Evolutionary conservation across 2,113 vertebrate genomes (phyloP).

Genomic region (Nerophis ophidion): DNA sequence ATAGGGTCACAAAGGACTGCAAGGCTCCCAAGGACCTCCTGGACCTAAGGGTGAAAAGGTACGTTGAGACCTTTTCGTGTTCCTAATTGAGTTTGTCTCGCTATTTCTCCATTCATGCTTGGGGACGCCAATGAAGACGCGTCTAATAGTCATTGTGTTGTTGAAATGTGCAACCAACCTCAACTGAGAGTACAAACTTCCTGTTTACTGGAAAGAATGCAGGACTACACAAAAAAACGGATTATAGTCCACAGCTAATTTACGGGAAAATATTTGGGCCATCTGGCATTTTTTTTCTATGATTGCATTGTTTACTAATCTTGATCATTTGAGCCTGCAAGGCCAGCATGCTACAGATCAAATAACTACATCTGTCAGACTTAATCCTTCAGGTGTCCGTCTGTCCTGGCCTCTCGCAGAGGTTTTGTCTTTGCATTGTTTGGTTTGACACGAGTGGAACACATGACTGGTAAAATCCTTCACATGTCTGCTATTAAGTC

Average conservation of each 20-base stretch:
- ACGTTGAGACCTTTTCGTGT: conserved; percentile 15
- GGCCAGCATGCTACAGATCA: background rate
- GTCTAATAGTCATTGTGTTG: conserved; percentile 38
- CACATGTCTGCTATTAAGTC: conserved; percentile 34
- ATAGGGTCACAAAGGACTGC: conserved; percentile 83
- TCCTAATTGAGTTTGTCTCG: conserved; percentile 10
- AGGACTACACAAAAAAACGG: conserved; percentile 18
- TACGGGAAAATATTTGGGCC: conserved; percentile 8
- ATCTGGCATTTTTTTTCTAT: conserved; percentile 48
- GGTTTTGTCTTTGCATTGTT: conserved; percentile 14
- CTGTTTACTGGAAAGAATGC: conserved; percentile 46
- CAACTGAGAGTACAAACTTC: conserved; percentile 44
- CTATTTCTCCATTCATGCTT: conserved; percentile 32
- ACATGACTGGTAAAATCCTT: conserved; percentile 27
- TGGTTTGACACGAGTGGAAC: conserved; percentile 24
- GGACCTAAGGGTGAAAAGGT: conserved; percentile 96
- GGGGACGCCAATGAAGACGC: conserved; percentile 27
- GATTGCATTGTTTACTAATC: conserved; percentile 38
- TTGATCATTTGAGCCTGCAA: conserved; percentile 15
- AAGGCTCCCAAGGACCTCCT: conserved; percentile 80
- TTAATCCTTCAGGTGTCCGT: background rate
- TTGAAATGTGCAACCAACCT: conserved; percentile 46
- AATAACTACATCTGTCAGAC: background rate
- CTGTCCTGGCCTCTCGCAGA: conserved; percentile 1
- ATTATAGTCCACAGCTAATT: conserved; percentile 32